Percentiles rank a stretch among this genome's conserved stretches.
phyloP scores from a whole-genome alignment of 2,888 invertebrate genomes.

The Caenorhabditis sp. region DNA sequence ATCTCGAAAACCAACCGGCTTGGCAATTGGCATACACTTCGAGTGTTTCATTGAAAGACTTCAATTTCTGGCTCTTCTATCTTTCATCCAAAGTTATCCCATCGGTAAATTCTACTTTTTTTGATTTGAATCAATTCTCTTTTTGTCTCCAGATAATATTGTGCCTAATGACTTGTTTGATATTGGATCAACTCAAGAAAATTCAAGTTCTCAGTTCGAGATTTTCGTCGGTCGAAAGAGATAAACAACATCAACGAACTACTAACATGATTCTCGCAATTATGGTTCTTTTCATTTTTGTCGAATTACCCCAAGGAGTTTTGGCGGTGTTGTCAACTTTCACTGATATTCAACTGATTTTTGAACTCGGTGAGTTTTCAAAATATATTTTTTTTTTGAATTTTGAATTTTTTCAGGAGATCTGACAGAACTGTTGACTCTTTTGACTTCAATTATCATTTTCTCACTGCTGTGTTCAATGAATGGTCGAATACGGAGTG shows the following conservation, averaged over 20 bases:
- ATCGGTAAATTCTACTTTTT: slow-evolving; percentile 29
- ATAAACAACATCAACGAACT: slow-evolving; percentile 62
- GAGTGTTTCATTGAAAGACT: slow-evolving; percentile 38
- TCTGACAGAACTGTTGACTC: slow-evolving; percentile 63
- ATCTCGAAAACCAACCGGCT: slow-evolving; percentile 38
- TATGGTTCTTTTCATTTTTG: slow-evolving; percentile 65
- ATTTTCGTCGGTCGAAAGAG: slow-evolving; percentile 57
- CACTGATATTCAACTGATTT: slow-evolving; percentile 37
- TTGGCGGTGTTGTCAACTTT: slow-evolving; percentile 57
- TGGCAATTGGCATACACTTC: slow-evolving; percentile 56
- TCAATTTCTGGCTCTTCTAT: slow-evolving; percentile 65
- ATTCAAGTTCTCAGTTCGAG: slow-evolving; percentile 57
- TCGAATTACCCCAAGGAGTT: slow-evolving; percentile 65
- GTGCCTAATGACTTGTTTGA: slow-evolving; percentile 62
- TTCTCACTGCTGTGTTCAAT: slow-evolving; percentile 64
- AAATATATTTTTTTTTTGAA: slow-evolving; percentile 3
- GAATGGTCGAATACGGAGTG: slow-evolving; percentile 56
- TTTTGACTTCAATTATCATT: slow-evolving; percentile 63
- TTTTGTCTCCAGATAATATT: slow-evolving; percentile 54
- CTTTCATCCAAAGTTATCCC: slow-evolving; percentile 52
- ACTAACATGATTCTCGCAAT: slow-evolving; percentile 66
- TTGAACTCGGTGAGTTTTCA: slow-evolving; percentile 44
- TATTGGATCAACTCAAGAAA: slow-evolving; percentile 57
- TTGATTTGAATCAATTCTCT: not conserved
- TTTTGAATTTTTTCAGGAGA: slow-evolving; percentile 42